phyloP scores from a whole-genome alignment of 2,797 vertebrate genomes.

The Cetoscarus ocellatus region DNA sequence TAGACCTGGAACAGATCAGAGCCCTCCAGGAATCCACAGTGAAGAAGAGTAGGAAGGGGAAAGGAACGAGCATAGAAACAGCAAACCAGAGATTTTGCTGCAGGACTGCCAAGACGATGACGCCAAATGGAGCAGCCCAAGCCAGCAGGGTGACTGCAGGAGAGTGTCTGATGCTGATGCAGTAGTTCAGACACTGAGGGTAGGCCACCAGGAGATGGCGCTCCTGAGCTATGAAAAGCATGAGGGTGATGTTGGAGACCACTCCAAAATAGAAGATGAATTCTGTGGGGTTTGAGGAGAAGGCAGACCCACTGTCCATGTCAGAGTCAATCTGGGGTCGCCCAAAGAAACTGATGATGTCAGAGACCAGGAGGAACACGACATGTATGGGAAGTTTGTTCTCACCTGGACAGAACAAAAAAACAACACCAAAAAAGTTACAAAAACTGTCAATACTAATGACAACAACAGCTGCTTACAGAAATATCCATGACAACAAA shows the following conservation, averaged over 20 bases:
- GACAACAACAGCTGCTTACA: background rate
- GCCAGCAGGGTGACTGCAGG: constrained; percentile 41
- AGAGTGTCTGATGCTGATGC: constrained; percentile 35
- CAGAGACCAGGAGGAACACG: constrained; percentile 73
- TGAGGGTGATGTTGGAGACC: constrained; percentile 72
- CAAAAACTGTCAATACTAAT: background rate
- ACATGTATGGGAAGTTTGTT: constrained; percentile 67
- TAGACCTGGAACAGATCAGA: constrained; percentile 56
- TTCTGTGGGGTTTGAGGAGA: constrained; percentile 45
- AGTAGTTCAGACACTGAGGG: constrained; percentile 63
- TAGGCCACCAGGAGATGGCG: constrained; percentile 69
- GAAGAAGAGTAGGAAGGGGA: constrained; percentile 77
- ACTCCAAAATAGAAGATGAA: constrained; percentile 75
- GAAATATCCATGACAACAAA: background rate
- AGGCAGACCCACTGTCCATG: accelerated
- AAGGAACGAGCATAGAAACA: constrained; percentile 66
- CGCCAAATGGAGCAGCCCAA: constrained; percentile 58
- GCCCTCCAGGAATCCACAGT: constrained; percentile 73
- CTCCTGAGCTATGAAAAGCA: constrained; percentile 76
- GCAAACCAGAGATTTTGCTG: constrained; percentile 64
- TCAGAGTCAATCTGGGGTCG: constrained; percentile 35
- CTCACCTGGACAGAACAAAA: constrained; percentile 33
- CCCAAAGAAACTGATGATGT: constrained; percentile 75
- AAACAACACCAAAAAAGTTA: background rate
- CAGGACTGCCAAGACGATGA: constrained; percentile 67